Evolutionary conservation across 2,888 invertebrate genomes (phyloP).

Genomic region (Vanessa cardui): DNA sequence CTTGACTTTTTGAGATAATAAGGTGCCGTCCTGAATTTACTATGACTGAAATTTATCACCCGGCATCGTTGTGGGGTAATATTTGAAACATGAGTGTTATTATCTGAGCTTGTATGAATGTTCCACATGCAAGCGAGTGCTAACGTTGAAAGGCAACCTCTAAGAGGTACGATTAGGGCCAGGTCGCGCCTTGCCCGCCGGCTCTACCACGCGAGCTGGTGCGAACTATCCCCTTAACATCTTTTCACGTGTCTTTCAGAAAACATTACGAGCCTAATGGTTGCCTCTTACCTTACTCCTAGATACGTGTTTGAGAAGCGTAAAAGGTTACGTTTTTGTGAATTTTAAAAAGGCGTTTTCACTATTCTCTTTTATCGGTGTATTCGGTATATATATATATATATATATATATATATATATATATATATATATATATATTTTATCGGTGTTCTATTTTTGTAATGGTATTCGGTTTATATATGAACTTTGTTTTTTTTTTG

Average conservation of each 20-base stretch:
- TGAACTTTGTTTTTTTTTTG: not conserved
- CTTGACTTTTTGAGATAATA: no score
- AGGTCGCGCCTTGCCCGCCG: constrained; percentile 34
- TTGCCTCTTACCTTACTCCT: constrained; percentile 28
- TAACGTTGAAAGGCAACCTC: not conserved
- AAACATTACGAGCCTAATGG: constrained; percentile 39
- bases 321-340: constrained; percentile 9
- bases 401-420: no score
- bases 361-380: not conserved
- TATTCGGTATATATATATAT: no score
- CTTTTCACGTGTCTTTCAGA: constrained; percentile 42
- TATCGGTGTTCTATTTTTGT: not conserved
- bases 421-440: no score
- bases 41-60: no score
- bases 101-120: constrained; percentile 1
- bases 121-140: constrained; percentile 9
- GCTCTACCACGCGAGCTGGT: constrained; percentile 28
- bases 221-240: constrained; percentile 41
- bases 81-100: not conserved
- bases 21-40: no score
- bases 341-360: constrained; percentile 13
- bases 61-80: not conserved
- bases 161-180: constrained; percentile 28
- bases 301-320: constrained; percentile 14
- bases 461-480: not conserved